Percentiles rank a stretch among this genome's conserved stretches.
Evolutionary conservation across 2,797 vertebrate genomes (phyloP).

Genomic region (Knipowitschia caucasica): DNA sequence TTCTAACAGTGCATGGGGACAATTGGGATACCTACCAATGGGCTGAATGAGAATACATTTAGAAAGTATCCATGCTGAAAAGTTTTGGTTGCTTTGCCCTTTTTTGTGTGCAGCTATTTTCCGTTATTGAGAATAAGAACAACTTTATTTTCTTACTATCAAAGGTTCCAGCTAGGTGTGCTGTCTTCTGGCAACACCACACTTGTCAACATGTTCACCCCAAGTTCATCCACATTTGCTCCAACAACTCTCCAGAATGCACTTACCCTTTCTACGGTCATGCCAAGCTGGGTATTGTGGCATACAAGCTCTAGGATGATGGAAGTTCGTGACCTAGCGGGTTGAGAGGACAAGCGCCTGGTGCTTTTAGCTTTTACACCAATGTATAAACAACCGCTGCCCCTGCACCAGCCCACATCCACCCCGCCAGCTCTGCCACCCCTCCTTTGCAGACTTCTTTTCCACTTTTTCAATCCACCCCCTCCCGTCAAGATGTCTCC

Average conservation of each 20-base stretch:
- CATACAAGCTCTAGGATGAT: neutral
- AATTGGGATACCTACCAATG: too few species aligned
- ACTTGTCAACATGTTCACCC: slow-evolving; percentile 23
- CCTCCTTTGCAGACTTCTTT: slow-evolving; percentile 43
- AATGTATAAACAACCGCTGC: slow-evolving; percentile 45
- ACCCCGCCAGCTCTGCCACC: slow-evolving; percentile 30
- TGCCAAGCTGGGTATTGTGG: neutral
- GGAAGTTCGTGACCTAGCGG: slow-evolving; percentile 1
- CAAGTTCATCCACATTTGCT: slow-evolving; percentile 4
- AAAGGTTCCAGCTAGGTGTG: neutral
- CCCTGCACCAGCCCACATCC: slow-evolving; percentile 51
- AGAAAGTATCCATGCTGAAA: too few species aligned
- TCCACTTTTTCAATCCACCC: slow-evolving; percentile 31
- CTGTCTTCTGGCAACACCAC: neutral
- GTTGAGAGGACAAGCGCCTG: slow-evolving; percentile 9
- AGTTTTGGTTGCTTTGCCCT: too few species aligned
- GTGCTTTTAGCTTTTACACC: slow-evolving; percentile 4
- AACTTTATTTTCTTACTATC: neutral
- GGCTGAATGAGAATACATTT: too few species aligned
- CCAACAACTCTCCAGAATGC: slow-evolving; percentile 9
- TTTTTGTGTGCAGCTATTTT: too few species aligned
- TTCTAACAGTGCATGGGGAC: too few species aligned
- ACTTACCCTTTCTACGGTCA: neutral
- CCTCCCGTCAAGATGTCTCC: slow-evolving; percentile 65
- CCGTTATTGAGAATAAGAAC: neutral